Base-by-base conservation (phyloP, 1,140 invertebrate genomes). In the Meloidogyne chitwoodi region DNA sequence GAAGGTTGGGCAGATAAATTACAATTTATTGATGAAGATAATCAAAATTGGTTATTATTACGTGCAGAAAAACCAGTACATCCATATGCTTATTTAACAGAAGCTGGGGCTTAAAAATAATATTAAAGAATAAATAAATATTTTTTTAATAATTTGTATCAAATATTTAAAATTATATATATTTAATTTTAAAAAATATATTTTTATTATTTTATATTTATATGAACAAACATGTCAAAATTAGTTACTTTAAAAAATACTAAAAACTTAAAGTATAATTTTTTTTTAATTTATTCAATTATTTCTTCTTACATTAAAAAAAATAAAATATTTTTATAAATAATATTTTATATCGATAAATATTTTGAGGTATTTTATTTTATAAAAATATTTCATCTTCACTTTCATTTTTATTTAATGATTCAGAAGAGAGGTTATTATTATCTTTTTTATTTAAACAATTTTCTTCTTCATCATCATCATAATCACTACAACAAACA, bases 1-100 rank as follows among this genome's bases (percentile, higher is more conserved):
- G 75, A 81, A 38, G 75, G 81, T 34, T 82, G 81, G 81, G 68
- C 61, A 56, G 68, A 84, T 38, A 82, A 82, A 69, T 77, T 82
- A 27, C 73, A 75, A 48, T 82, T 82, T 64, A 82, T 82, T 41
- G 62, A 69, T 14, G 82, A 72, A 48, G 81, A 82, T 62, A 82
- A 82, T 64, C 81, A 82, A 31, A 82, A 82, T 68, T 82, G 81
- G 81, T 75, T 81, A 8, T 29, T 78, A 34, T 24, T 78, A 16
- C 68, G 77, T 22, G 77, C 77, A 8, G 77, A 80, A 29, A 78
- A 78, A 62, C 77, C 69, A 34, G 76, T 77, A n/a, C 76, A 77
- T 77, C 38, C 74, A 26, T 64, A 69, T 63, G 74, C 74, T 24
- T 75, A 73, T 67, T 27, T 73, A 56, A 75, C 69, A 2, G 74